Base-by-base conservation (phyloP, 2,888 invertebrate genomes). In the Drosophila glabriapex region DNA sequence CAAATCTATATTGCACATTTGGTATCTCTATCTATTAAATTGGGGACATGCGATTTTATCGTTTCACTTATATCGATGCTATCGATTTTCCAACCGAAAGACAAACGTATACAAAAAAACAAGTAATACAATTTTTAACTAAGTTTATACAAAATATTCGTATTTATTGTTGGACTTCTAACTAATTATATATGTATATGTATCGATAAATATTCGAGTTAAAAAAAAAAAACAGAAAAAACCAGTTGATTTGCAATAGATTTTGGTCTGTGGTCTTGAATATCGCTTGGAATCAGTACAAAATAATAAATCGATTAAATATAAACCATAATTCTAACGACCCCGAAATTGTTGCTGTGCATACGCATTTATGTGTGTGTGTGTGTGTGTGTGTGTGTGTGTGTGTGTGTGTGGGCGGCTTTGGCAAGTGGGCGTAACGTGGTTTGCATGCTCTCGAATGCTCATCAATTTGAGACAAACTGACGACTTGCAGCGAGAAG, bases 251-350 rank as follows among this genome's bases (percentile, higher is more conserved):
- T 72, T 53, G 41, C 25, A 59, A 4, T 28, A 7, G 76, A 43
- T 69, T 37, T 50, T 62, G 28, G 43, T 56, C 9, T 37, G 16
- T 14, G 22, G 19, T 52, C 28, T 71, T 58, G 61, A 37, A 22
- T 66, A 39, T 54, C 41, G 65, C 33, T 60, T 49, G 53, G 7
- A 6, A 25, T 75, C 70, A 76, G 62, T 74, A 62, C 69, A 76
- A 58, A 55, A 41, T 41, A 76, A 14, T 41, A 54, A 49, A 29
- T 54, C 12, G 68, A 58, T 41, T 29, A 41, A 41, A 41, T 68
- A 49, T 19, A 75, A 59, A 50, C 46, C 49, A 69, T 70, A 65
- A 56, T 61, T 41, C 59, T 55, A 58, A 43, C 16, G 58, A 41
- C 16, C 22, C 41, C 59, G 22, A 46, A 31, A 43, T 61, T 55